Evolutionary conservation across 2,888 invertebrate species (phyloP), one percentile per base, ranked within the genome.

Genomic region (Maniola hyperantus): DNA sequence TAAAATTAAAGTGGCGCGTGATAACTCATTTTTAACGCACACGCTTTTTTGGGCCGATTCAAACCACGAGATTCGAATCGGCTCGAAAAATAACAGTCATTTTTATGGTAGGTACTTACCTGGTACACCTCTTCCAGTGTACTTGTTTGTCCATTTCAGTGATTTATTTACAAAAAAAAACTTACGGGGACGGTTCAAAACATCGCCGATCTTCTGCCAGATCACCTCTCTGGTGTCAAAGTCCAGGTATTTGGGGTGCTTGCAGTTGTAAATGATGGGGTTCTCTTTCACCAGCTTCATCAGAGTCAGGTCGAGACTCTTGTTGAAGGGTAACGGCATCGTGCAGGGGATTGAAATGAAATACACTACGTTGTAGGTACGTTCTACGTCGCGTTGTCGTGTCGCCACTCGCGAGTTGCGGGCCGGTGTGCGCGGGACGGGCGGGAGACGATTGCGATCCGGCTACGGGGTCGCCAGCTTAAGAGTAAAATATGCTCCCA

Each of bases 141-240:
- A 26, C 26, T 26, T 26, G 26, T 26, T 2, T n/a, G n/a, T n/a
- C 26, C 4, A 26, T 26, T 26, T 26, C 26, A 26, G 26, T 26
- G 26, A 53, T 60, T 54, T 60, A 54, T 61, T 65, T 54, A 48
- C 60, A 20, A 36, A 42, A 20, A 57, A 55, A 36, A 72, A 83
- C 85, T 84, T 72, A 90, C 90, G 85, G 39, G 91, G 87, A 60
- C 85, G 81, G 64, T 79, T 80, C 33, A 91, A 67, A 0, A 75
- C 69, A 57, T 90, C 90, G 7, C 89, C 90, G 34, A 91, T 91
- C 72, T 85, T 87, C 74, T 88, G 88, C 91, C 91, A 91, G 39
- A 85, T 76, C 0, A 88, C 86, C 74, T 90, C 90, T 42, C 88
- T 79, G 0, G 82, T 75, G 64, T 91, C 86, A 8, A 79, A 82